Evolutionary conservation across 2,888 invertebrate species (phyloP), one percentile per base, ranked within the genome.

Genomic region (Drosophila monieri): DNA sequence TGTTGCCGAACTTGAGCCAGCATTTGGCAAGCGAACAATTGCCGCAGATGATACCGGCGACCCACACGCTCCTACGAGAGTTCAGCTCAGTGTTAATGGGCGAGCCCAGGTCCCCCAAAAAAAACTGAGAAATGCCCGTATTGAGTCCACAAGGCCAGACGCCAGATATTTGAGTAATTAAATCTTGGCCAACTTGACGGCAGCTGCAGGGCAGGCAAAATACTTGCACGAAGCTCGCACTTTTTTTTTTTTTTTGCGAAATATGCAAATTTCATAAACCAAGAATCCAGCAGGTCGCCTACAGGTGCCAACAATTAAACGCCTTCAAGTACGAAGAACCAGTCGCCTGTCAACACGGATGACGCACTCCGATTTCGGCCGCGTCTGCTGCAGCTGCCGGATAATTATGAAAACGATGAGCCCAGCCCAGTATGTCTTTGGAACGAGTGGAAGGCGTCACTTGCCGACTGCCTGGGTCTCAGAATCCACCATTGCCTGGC

Each of bases 181-280:
- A 80, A 80, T 74, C 80, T 85, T 85, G 83, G 85, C 79, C 77
- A 85, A 80, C 74, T 68, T 70, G 64, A n/a, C 48, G 56, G 56
- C 32, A 60, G 46, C 46, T 41, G 44, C 41, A 44, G 70, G 49
- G 55, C 52, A 61, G 39, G 60, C 15, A 6, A 35, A 35, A 39
- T 30, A 51, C 44, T 49, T 60, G 48, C 37, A 35, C 35, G 35
- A 6, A 35, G 35, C 35, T 35, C 6, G 25, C 27, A 18, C 23
- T 27, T 21, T 37, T 12, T 27, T 39, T 39, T 39, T 39, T 18
- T 18, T 15, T 23, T 23, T 23, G 4, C 4, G 12, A 14, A 21
- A 14, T 62, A 74, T 78, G 83, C 59, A 60, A 72, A 85, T 85
- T 67, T 49, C 10, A 15, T 53, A 21, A 37, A 65, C 72, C 67